Evolutionary conservation across 2,113 vertebrate genomes (phyloP).

Genomic region (Xenus cinereus): DNA sequence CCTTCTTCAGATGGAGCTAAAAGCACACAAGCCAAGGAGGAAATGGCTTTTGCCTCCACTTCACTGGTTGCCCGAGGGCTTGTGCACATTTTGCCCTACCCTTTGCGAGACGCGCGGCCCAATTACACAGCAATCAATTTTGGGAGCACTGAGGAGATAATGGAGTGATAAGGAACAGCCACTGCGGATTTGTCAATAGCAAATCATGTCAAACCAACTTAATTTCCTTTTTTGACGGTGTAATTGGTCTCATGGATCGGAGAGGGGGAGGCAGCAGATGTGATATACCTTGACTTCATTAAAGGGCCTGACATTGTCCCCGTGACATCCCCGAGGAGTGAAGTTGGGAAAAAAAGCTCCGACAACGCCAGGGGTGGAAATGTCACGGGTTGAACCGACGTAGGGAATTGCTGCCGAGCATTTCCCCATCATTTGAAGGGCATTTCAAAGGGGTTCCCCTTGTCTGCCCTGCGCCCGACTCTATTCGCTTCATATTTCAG

Average conservation of each 20-base stretch:
- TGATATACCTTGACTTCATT: slow-evolving; percentile 56
- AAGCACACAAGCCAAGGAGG: not conserved
- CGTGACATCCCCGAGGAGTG: fast-evolving
- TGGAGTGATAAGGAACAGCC: slow-evolving; percentile 67
- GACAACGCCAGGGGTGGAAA: not conserved
- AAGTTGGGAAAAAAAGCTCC: not conserved
- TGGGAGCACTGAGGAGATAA: slow-evolving; percentile 65
- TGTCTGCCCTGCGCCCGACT: fast-evolving
- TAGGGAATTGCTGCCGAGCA: not conserved
- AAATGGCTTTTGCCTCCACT: not conserved
- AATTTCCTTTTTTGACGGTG: slow-evolving; percentile 67
- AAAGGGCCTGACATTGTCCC: not conserved
- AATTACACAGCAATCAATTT: slow-evolving; percentile 70
- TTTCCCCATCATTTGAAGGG: not conserved
- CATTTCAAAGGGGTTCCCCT: not conserved
- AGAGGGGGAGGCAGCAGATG: slow-evolving; percentile 9
- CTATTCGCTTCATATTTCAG: not conserved
- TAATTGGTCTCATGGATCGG: slow-evolving; percentile 55
- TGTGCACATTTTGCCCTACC: not conserved
- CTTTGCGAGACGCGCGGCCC: not conserved
- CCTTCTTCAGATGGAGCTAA: not conserved
- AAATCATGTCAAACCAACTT: slow-evolving; percentile 66
- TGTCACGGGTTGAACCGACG: fast-evolving
- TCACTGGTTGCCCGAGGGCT: not conserved
- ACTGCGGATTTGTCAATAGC: slow-evolving; percentile 63